phyloP scores from a whole-genome alignment of 2,888 invertebrate species.

The Iselma pallidipennis region DNA sequence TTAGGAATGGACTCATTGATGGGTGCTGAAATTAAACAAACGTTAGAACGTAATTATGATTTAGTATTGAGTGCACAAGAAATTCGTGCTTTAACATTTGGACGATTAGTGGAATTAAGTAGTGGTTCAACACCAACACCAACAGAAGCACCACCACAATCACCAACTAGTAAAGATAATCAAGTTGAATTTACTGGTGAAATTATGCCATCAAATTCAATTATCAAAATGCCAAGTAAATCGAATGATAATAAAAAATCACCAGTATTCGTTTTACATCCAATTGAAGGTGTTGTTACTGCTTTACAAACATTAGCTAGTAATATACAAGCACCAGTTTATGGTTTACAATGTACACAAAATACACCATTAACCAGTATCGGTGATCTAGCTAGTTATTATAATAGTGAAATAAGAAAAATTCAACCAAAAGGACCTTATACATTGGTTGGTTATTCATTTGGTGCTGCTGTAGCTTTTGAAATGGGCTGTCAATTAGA shows the following conservation, averaged over 20 bases:
- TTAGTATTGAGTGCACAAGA: constrained; percentile 88
- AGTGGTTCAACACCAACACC: constrained; percentile 22
- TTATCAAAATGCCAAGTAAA: constrained; percentile 70
- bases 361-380: constrained; percentile 76
- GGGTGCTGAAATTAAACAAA: constrained; percentile 99
- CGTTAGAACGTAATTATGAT: constrained; percentile 90
- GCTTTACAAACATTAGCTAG: constrained; percentile 73
- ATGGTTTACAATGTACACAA: constrained; percentile 87
- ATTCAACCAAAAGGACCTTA: constrained; percentile 84
- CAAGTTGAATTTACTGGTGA: constrained; percentile 64
- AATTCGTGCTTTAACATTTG: constrained; percentile 83
- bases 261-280: constrained; percentile 76
- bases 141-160: constrained; percentile 34
- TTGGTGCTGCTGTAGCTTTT: constrained; percentile 92
- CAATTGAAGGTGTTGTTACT: constrained; percentile 85
- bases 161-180: constrained; percentile 50
- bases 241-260: constrained; percentile 49
- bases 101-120: constrained; percentile 67
- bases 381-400: constrained; percentile 71
- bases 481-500: constrained; percentile 92
- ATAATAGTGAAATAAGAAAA: constrained; percentile 72
- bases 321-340: constrained; percentile 75
- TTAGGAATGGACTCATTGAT: constrained; percentile 98
- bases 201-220: constrained; percentile 74
- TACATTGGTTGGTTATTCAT: constrained; percentile 91